These are phyloP conservation scores for Serripes groenlandicus DNA, from an alignment of 2,888 invertebrate genomes.

Conservation along the genomic window DNA sequence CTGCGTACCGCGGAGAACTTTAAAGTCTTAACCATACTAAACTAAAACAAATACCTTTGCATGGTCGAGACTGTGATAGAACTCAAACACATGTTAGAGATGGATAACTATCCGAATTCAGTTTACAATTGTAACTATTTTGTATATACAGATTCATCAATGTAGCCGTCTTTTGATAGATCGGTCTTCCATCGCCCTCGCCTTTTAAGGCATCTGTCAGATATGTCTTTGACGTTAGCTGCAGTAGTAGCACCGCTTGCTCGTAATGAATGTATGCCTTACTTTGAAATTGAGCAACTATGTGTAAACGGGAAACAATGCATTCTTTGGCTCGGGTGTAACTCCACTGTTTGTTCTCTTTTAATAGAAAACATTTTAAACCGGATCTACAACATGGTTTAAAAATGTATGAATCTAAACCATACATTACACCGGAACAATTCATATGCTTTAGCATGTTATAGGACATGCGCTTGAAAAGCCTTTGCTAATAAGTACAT, in stretches of 20 bases:
- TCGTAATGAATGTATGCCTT: slow-evolving; percentile 32
- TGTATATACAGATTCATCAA: slow-evolving; percentile 37
- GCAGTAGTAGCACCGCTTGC: slow-evolving; percentile 33
- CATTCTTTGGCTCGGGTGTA: slow-evolving; percentile 38
- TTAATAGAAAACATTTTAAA: slow-evolving; percentile 10
- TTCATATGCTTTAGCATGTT: not conserved
- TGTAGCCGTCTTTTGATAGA: slow-evolving; percentile 30
- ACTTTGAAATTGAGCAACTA: slow-evolving; percentile 32
- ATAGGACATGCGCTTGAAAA: slow-evolving; percentile 32
- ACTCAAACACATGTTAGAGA: not conserved
- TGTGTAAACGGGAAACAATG: slow-evolving; percentile 24
- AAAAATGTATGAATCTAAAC: slow-evolving; percentile 17
- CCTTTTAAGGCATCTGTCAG: slow-evolving; percentile 37
- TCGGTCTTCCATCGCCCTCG: slow-evolving; percentile 49
- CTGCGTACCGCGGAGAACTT: slow-evolving; percentile 17
- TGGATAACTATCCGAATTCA: not conserved
- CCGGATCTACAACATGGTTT: slow-evolving; percentile 31
- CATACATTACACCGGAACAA: not conserved
- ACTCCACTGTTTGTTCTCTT: slow-evolving; percentile 28
- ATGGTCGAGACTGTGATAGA: not conserved
- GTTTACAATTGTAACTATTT: slow-evolving; percentile 38
- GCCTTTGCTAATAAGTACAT: slow-evolving; percentile 37
- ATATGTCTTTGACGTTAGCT: slow-evolving; percentile 9
- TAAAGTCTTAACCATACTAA: slow-evolving; percentile 10
- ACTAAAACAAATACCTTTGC: not conserved